These are phyloP conservation scores for Sarcophaga caerulescens DNA, from an alignment of 2,888 invertebrate species.

Conservation along the genomic window DNA sequence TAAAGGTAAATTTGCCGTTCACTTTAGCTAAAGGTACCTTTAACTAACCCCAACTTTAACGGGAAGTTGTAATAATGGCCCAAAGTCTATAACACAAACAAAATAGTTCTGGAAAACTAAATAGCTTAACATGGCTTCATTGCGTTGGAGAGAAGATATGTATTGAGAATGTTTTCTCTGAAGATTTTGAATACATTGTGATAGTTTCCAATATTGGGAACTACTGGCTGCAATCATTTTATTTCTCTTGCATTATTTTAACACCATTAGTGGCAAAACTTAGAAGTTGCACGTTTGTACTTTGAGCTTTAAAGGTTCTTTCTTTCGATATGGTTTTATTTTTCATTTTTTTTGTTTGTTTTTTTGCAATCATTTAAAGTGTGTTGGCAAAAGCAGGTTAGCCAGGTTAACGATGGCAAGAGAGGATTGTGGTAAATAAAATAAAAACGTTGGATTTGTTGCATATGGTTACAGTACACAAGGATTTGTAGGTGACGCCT, in stretches of 20 bases:
- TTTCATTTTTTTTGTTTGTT: no score
- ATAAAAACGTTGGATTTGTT: constrained; percentile 33
- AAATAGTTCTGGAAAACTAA: no score
- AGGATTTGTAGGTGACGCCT: constrained; percentile 42
- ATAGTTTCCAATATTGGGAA: constrained; percentile 6
- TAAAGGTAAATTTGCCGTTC: no score
- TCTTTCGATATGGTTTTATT: background rate
- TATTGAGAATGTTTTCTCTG: no score
- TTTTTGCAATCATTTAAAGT: constrained; percentile 48
- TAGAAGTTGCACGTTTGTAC: background rate
- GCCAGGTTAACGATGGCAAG: constrained; percentile 22
- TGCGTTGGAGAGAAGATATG: no score
- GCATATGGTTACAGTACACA: background rate
- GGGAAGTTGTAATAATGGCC: no score
- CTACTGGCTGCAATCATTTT: constrained; percentile 24
- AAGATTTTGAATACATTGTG: no score
- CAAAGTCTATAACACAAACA: no score
- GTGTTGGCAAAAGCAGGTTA: constrained; percentile 52
- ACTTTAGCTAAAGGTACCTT: no score
- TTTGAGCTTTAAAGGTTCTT: constrained; percentile 31
- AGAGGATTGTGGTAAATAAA: constrained; percentile 37
- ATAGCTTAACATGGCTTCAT: no score
- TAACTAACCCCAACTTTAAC: no score
- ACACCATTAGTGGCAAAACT: constrained; percentile 25
- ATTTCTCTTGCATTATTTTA: constrained; percentile 38